Percentiles rank a stretch among this genome's conserved stretches.
Evolutionary conservation across 2,797 vertebrate genomes (phyloP).

Genomic region (Halcyon badia): DNA sequence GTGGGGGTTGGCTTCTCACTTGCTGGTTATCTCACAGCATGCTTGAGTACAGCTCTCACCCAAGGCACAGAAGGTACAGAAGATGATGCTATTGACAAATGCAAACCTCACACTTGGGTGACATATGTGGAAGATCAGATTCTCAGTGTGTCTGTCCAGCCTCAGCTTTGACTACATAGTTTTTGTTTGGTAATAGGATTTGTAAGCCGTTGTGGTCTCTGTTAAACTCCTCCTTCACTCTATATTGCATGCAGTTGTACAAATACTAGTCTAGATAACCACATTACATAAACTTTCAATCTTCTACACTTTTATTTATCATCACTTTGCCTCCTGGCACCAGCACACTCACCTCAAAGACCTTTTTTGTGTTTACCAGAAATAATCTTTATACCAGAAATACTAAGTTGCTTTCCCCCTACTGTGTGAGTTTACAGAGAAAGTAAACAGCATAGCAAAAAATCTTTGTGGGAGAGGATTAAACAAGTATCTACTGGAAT

Average conservation of each 20-base stretch:
- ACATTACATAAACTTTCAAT: neutral
- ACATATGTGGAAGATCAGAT: neutral
- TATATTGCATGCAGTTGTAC: neutral
- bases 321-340: neutral
- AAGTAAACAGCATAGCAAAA: neutral
- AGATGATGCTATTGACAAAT: neutral
- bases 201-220: neutral
- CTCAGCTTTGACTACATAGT: neutral
- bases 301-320: neutral
- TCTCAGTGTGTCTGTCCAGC: neutral
- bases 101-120: neutral
- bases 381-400: neutral
- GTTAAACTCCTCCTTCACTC: neutral
- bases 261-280: neutral
- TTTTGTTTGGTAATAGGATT: neutral
- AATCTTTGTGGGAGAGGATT: neutral
- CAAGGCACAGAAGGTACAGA: neutral
- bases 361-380: neutral
- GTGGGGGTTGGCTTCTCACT: neutral
- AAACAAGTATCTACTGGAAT: neutral
- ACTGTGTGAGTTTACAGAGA: fast-evolving
- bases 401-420: neutral
- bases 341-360: neutral
- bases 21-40: neutral
- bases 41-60: neutral